Percentiles rank a stretch among this genome's conserved stretches.
These are phyloP conservation scores for Sarcophaga peregrina DNA, from an alignment of 1,140 invertebrate species.

Conservation along the genomic window DNA sequence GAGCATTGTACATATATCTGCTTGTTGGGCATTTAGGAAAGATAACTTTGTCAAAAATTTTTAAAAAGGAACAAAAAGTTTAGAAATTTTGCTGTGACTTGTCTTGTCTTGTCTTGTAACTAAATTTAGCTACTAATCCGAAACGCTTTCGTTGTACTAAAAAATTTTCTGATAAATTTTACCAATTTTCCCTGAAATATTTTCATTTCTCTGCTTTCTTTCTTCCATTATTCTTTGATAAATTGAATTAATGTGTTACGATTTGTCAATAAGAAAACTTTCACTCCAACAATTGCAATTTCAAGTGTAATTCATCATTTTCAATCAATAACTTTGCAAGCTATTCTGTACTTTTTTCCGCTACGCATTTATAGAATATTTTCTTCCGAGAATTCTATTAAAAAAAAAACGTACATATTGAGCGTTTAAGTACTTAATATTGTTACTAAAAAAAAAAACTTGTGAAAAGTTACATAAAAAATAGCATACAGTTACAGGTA, in stretches of 20 bases:
- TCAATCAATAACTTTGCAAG: neutral
- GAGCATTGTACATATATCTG: too few species aligned
- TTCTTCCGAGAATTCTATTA: neutral
- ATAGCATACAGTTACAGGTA: constrained; percentile 19
- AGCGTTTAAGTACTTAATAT: neutral
- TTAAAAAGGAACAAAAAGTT: too few species aligned
- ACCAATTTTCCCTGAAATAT: neutral
- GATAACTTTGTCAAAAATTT: too few species aligned
- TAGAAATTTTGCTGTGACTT: too few species aligned
- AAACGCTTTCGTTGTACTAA: too few species aligned
- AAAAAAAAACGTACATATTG: neutral
- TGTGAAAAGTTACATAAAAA: neutral
- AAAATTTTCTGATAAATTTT: too few species aligned
- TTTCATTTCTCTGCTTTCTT: neutral
- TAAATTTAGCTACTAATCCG: too few species aligned
- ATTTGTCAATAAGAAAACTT: neutral
- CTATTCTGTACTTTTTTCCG: neutral
- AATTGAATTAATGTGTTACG: neutral
- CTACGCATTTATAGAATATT: neutral
- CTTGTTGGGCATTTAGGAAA: too few species aligned
- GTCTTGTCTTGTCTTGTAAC: too few species aligned
- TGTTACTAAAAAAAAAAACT: too few species aligned
- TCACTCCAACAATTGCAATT: constrained; percentile 2
- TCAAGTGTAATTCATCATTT: constrained; percentile 34
- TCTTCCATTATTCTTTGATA: neutral